These are phyloP conservation scores for Mastomys natalensis DNA, from an alignment of 2,113 vertebrate species.

Conservation along the genomic window DNA sequence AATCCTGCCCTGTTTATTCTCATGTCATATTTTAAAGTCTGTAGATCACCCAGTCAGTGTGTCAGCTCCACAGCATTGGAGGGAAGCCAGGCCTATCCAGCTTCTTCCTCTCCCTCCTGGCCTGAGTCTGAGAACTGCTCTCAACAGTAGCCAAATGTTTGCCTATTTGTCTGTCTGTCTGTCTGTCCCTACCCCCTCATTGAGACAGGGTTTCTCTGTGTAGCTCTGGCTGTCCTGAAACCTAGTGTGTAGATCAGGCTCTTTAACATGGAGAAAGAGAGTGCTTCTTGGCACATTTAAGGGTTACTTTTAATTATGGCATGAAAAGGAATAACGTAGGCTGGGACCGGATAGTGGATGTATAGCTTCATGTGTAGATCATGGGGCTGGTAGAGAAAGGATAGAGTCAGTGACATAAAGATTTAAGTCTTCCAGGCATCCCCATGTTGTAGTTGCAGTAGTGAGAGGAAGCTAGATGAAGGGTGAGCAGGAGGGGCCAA, in stretches of 20 bases:
- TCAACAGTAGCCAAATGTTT: background rate
- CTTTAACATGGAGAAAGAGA: background rate
- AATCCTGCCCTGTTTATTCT: background rate
- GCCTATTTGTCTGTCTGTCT: background rate
- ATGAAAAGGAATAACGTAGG: background rate
- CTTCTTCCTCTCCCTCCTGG: background rate
- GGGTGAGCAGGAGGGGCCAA: background rate
- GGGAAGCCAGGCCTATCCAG: background rate
- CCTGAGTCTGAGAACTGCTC: background rate
- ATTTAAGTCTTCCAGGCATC: background rate
- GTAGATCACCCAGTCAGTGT: background rate
- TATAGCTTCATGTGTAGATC: background rate
- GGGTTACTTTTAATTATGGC: constrained; percentile 29
- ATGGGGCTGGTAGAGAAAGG: background rate
- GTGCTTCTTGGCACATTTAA: background rate
- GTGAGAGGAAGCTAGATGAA: background rate
- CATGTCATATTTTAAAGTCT: background rate
- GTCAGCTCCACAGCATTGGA: background rate
- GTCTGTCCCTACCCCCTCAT: no score
- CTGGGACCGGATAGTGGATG: background rate
- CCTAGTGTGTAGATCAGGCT: background rate
- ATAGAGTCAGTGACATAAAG: background rate
- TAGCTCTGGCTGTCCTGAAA: background rate
- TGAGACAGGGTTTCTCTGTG: background rate
- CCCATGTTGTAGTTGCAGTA: background rate